phyloP scores from a whole-genome alignment of 2,113 vertebrate genomes.

The Paracanthobrama guichenoti region DNA sequence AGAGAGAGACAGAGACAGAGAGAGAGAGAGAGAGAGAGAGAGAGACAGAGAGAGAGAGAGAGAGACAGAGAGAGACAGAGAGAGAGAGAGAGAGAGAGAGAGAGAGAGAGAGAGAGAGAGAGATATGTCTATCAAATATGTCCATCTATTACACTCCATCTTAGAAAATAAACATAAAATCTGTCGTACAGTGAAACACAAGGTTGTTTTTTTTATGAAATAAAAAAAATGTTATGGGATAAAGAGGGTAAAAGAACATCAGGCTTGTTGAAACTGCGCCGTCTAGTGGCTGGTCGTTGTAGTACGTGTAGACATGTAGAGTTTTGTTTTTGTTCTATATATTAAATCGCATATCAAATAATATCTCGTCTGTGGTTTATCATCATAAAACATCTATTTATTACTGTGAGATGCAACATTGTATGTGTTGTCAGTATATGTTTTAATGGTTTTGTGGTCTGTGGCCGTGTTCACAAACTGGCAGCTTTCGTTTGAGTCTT shows the following conservation, averaged over 20 bases:
- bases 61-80: too few relatives aligned
- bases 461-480: slow-evolving; percentile 15
- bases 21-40: too few relatives aligned
- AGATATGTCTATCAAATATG: too few relatives aligned
- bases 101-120: too few relatives aligned
- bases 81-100: too few relatives aligned
- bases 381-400: not conserved
- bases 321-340: not conserved
- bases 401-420: not conserved
- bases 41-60: too few relatives aligned
- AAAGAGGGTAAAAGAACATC: not conserved
- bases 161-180: too few relatives aligned
- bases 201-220: too few relatives aligned
- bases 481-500: not conserved
- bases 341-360: not conserved
- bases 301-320: not conserved
- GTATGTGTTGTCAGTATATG: not conserved
- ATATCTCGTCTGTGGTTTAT: not conserved
- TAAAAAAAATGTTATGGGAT: slow-evolving; percentile 54
- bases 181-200: too few relatives aligned
- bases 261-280: slow-evolving; percentile 44
- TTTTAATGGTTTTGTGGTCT: slow-evolving; percentile 1
- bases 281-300: slow-evolving; percentile 26
- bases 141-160: too few relatives aligned
- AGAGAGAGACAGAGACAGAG: too few relatives aligned